Evolutionary conservation across 2,888 invertebrate genomes (phyloP).

Genomic region (Napeogenes sylphis): DNA sequence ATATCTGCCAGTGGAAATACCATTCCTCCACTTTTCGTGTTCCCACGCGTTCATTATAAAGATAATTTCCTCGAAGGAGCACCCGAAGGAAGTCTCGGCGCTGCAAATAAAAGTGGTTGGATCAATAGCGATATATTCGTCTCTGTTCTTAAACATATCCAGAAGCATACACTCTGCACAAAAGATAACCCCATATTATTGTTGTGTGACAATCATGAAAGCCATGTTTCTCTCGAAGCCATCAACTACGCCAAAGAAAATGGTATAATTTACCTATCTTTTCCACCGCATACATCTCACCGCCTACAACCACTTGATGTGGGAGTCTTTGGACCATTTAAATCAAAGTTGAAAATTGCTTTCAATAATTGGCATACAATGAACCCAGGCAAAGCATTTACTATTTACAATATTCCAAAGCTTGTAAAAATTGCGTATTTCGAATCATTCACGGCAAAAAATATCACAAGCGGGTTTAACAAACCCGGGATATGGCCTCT

Average conservation of each 20-base stretch:
- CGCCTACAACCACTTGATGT: conserved; percentile 39
- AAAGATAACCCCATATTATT: too few relatives aligned
- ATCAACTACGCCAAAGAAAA: too few relatives aligned
- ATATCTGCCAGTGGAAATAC: conserved; percentile 40
- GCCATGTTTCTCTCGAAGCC: too few relatives aligned
- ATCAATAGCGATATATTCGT: conserved; percentile 27
- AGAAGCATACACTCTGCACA: too few relatives aligned
- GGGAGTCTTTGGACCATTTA: conserved; percentile 38
- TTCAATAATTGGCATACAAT: conserved; percentile 44
- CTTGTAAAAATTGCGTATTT: too few relatives aligned
- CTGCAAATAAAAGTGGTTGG: conserved; percentile 31
- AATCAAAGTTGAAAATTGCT: conserved; percentile 38
- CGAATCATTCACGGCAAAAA: conserved; percentile 40
- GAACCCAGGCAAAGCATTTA: conserved; percentile 43
- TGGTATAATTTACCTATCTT: too few relatives aligned
- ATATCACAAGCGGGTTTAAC: conserved; percentile 44
- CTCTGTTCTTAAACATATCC: too few relatives aligned
- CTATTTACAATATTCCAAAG: conserved; percentile 42
- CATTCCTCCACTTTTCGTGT: conserved; percentile 43
- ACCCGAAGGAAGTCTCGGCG: conserved; percentile 29
- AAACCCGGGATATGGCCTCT: conserved; percentile 34
- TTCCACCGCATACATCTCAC: too few relatives aligned
- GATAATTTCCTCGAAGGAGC: conserved; percentile 32
- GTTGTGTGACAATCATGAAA: too few relatives aligned
- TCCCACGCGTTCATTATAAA: conserved; percentile 33